Percentiles rank a stretch among this genome's conserved stretches.
These are phyloP conservation scores for Papilio polytes DNA, from an alignment of 1,140 invertebrate genomes.

Conservation along the genomic window DNA sequence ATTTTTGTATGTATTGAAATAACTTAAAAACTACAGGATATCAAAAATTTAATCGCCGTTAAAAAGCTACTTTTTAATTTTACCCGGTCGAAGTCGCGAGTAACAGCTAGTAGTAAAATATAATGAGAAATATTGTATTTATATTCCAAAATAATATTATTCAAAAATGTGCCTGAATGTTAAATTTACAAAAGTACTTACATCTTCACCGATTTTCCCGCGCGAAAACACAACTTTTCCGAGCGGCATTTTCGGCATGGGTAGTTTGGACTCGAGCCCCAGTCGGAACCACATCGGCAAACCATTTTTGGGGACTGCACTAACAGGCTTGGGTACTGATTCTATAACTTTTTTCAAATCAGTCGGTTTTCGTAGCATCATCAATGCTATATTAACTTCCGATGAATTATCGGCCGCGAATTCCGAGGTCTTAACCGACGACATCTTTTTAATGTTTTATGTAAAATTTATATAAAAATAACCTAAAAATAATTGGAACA, in stretches of 20 bases:
- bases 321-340: constrained; percentile 71
- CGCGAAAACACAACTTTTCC: constrained; percentile 75
- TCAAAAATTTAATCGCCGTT: no score
- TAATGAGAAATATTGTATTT: no score
- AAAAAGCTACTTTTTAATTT: no score
- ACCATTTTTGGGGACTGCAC: constrained; percentile 78
- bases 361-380: constrained; percentile 77
- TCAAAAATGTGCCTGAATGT: constrained; percentile 30
- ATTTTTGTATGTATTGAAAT: no score
- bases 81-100: no score
- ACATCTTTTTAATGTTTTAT: constrained; percentile 51
- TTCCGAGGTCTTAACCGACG: constrained; percentile 50
- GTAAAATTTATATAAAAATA: constrained; percentile 35
- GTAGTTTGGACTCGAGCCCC: constrained; percentile 74
- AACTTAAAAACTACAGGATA: no score
- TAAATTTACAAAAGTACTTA: constrained; percentile 50
- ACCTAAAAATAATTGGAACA: constrained; percentile 42
- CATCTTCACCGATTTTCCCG: constrained; percentile 79
- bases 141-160: no score
- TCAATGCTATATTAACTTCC: constrained; percentile 64
- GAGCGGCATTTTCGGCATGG: constrained; percentile 74
- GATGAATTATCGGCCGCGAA: constrained; percentile 54
- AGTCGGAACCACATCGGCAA: constrained; percentile 75
- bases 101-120: no score
- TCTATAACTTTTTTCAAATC: constrained; percentile 78